Evolutionary conservation across 2,888 invertebrate species (phyloP).

Genomic region (Acleris cristana): DNA sequence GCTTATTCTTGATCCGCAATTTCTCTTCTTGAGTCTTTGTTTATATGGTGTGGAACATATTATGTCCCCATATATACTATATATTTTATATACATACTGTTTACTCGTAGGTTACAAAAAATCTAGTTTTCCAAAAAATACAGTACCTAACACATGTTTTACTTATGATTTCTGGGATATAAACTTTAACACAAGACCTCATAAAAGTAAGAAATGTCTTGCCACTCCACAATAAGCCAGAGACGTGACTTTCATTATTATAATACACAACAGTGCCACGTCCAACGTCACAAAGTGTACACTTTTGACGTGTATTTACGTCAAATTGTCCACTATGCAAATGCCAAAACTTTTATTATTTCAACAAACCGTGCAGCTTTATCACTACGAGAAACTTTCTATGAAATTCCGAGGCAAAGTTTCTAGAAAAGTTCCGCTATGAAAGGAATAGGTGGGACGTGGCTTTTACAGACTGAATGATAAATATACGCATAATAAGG

Average conservation of each 20-base stretch:
- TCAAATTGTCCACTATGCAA: conserved; percentile 13
- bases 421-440: conserved; percentile 45
- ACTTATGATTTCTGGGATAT: too few species aligned
- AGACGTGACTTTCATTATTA: conserved; percentile 26
- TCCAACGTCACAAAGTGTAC: conserved; percentile 11
- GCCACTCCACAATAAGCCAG: conserved; percentile 10
- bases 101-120: too few species aligned
- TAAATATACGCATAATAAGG: conserved; percentile 46
- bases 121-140: too few species aligned
- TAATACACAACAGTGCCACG: conserved; percentile 12
- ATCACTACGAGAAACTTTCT: conserved; percentile 38
- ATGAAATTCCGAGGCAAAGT: conserved; percentile 43
- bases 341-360: conserved; percentile 32
- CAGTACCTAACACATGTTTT: too few species aligned
- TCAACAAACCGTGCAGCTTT: conserved; percentile 35
- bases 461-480: conserved; percentile 45
- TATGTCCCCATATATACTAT: too few species aligned
- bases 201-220: conserved; percentile 12
- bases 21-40: too few species aligned
- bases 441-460: conserved; percentile 42
- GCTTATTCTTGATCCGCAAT: too few species aligned
- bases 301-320: conserved; percentile 15
- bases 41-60: too few species aligned
- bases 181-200: not conserved
- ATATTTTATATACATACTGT: too few species aligned